Evolutionary conservation across 2,888 invertebrate species (phyloP), one percentile per base, ranked within the genome.

Genomic region (Lepidonotus clava): DNA sequence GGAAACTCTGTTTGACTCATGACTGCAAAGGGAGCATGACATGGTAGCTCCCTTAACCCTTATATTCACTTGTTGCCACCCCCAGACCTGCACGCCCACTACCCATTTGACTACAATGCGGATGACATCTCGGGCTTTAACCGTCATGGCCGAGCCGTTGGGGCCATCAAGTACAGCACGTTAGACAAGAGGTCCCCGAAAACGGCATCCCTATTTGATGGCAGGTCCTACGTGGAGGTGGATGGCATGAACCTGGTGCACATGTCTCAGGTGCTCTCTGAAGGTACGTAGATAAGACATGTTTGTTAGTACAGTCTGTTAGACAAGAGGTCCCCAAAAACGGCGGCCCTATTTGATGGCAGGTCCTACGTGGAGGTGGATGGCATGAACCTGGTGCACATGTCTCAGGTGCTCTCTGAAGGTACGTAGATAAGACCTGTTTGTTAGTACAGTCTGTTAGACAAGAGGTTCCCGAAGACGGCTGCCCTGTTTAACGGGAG

Each of bases 41-140:
- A n/a, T n/a, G n/a, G n/a, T n/a, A n/a, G n/a, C n/a, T n/a, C n/a
- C n/a, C n/a, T n/a, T n/a, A n/a, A n/a, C n/a, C n/a, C n/a, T n/a
- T 11, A 56, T 24, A 8, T n/a, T 56, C 21, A 56, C n/a, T n/a
- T 66, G 4, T 28, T 32, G 8, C 77, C 14, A 1, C 28, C 32
- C 34, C 11, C 41, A 80, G 80, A 46, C 11, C 80, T 80, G 5
- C 34, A 80, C 24, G 80, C 51, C 1, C 46, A 46, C 80, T 80
- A 80, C 28, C 80, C 80, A n/a, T n/a, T 80, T 5, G 80, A 80
- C 80, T 80, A 80, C 46, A 24, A 46, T 46, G 18, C 28, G 46
- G 0, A 24, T 1, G 80, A 80, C 46, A 41, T 80, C 2, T 80
- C 80, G 8, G 80, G 80, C 6, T 80, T 46, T 28, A 24, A 80